Percentiles rank a stretch among this genome's conserved stretches.
phyloP scores from a whole-genome alignment of 1,140 invertebrate species.

The Microvelia longipes region DNA sequence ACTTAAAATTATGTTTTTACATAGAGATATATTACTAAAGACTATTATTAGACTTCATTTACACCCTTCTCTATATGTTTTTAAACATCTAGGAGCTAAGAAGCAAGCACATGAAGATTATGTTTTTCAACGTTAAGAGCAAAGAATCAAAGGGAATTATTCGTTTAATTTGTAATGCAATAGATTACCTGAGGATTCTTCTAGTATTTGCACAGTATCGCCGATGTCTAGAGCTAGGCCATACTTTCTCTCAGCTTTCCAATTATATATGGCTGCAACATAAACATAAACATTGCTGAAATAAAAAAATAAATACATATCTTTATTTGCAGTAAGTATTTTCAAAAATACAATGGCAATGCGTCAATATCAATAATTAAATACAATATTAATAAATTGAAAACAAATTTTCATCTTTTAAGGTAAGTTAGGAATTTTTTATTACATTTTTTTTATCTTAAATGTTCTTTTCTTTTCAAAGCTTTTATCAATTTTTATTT shows the following conservation, averaged over 20 bases:
- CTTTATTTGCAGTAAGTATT: no score
- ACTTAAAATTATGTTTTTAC: background rate
- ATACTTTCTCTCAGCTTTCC: constrained; percentile 63
- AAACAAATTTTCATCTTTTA: no score
- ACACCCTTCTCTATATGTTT: background rate
- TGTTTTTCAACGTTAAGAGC: background rate
- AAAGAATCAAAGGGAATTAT: background rate
- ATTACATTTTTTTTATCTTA: no score
- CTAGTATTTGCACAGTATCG: constrained; percentile 76
- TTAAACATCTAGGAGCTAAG: background rate
- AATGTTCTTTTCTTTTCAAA: no score
- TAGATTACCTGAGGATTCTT: constrained; percentile 61
- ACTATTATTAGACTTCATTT: background rate
- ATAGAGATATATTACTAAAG: background rate
- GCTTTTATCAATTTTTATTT: no score
- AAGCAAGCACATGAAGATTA: background rate
- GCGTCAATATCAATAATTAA: no score
- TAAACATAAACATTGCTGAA: constrained; percentile 23
- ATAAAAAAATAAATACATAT: no score
- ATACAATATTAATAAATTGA: no score
- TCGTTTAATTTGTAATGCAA: background rate
- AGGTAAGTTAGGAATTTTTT: no score
- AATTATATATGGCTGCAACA: constrained; percentile 74
- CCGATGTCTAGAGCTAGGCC: constrained; percentile 74
- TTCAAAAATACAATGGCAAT: no score